These are phyloP conservation scores for Campoplex nolae DNA, from an alignment of 2,888 invertebrate species.

Conservation along the genomic window DNA sequence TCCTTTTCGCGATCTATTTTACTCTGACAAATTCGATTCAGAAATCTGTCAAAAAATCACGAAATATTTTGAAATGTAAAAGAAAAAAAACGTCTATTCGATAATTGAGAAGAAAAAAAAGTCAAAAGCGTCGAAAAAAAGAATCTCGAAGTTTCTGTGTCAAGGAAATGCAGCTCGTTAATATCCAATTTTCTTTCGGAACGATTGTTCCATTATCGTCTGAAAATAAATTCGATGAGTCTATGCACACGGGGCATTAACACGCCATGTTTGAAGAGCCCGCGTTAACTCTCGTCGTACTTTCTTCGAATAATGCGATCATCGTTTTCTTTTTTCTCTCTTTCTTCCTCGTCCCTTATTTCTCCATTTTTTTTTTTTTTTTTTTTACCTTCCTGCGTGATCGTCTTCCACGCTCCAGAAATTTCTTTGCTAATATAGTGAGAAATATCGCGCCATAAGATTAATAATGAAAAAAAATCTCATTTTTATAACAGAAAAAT, in stretches of 20 bases:
- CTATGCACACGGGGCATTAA: conserved; percentile 11
- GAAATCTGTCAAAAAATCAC: too few relatives aligned
- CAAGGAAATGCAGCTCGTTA: conserved; percentile 1
- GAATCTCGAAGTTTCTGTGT: neutral
- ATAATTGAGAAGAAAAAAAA: neutral
- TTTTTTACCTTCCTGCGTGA: conserved; percentile 33
- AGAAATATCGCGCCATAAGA: neutral
- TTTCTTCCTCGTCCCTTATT: neutral
- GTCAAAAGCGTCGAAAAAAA: neutral
- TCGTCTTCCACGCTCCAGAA: conserved; percentile 61
- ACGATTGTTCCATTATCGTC: conserved; percentile 28
- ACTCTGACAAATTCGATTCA: neutral
- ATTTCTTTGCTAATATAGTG: conserved; percentile 2
- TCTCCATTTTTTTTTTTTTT: conserved; percentile 11
- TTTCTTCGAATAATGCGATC: conserved; percentile 33
- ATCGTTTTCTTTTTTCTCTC: conserved; percentile 20
- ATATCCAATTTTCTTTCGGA: conserved; percentile 30
- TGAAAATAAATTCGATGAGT: conserved; percentile 7
- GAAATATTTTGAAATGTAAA: too few relatives aligned
- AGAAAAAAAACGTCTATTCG: too few relatives aligned
- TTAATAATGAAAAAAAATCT: neutral
- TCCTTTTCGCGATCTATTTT: neutral
- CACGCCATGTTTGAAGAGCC: conserved; percentile 29
- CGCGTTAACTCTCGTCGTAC: neutral
- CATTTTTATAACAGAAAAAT: neutral